Evolutionary conservation across 2,113 vertebrate genomes (phyloP).

Genomic region (Noctilio leporinus): DNA sequence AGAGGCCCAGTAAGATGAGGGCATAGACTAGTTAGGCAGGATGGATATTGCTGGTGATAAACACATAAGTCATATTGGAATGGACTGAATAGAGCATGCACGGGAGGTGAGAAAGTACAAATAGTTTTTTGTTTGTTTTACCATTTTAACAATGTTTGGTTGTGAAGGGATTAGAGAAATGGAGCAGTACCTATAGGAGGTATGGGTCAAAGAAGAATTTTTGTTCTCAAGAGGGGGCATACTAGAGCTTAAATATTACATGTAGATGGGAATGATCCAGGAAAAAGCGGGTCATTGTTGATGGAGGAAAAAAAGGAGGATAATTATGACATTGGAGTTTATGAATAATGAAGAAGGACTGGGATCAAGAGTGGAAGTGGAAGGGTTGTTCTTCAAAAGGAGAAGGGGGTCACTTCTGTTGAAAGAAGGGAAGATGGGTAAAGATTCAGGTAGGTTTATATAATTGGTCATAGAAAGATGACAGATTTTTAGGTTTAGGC

Average conservation of each 20-base stretch:
- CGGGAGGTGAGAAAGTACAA: background rate
- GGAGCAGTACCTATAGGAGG: background rate
- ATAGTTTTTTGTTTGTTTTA: background rate
- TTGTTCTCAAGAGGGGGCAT: background rate
- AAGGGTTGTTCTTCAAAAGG: background rate
- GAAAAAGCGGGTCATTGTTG: background rate
- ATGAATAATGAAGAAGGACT: background rate
- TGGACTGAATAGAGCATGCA: background rate
- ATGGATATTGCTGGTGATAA: background rate
- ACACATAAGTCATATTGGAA: background rate
- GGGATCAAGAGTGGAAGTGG: background rate
- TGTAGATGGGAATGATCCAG: background rate
- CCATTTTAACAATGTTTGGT: background rate
- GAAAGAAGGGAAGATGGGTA: background rate
- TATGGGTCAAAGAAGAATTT: background rate
- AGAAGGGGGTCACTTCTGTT: background rate
- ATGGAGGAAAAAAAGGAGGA: background rate
- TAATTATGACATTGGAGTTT: background rate
- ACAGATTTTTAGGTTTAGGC: background rate
- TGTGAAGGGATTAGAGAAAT: conserved; percentile 3
- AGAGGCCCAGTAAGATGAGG: background rate
- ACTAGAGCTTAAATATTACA: background rate
- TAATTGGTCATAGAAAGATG: background rate
- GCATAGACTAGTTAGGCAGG: background rate
- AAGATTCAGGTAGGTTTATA: background rate